A percentile compares a stretch with the other conserved stretches of the same genome.
phyloP scores from a whole-genome alignment of 2,113 vertebrate genomes.

The Rhipidura dahli region DNA sequence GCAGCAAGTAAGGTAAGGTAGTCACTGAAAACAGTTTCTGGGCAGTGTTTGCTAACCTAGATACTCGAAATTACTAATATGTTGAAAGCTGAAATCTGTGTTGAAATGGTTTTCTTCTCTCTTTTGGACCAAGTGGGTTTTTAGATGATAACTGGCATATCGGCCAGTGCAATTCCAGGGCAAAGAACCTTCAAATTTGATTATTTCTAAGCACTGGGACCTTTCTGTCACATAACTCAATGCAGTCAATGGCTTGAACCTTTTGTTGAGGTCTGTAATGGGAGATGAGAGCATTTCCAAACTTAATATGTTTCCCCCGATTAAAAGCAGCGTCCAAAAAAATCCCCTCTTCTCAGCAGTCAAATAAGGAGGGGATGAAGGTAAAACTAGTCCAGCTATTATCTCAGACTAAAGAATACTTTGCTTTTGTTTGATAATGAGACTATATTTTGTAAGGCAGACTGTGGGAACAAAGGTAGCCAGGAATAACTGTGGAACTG shows the following conservation, averaged over 20 bases:
- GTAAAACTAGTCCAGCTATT: background rate
- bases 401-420: background rate
- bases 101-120: background rate
- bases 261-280: background rate
- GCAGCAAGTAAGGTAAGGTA: background rate
- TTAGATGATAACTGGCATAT: background rate
- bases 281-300: background rate
- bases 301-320: background rate
- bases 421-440: background rate
- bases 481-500: background rate
- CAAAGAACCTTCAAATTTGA: background rate
- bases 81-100: conserved; percentile 16
- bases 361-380: background rate
- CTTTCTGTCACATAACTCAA: conserved; percentile 7
- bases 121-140: background rate
- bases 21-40: background rate
- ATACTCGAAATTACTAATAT: conserved; percentile 11
- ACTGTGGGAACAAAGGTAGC: background rate
- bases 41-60: background rate
- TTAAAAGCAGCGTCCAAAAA: background rate
- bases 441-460: background rate
- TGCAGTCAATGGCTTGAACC: background rate
- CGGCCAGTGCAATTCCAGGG: background rate
- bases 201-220: background rate
- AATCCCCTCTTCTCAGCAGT: background rate